phyloP scores from a whole-genome alignment of 2,113 vertebrate species.

The Paracanthobrama guichenoti region DNA sequence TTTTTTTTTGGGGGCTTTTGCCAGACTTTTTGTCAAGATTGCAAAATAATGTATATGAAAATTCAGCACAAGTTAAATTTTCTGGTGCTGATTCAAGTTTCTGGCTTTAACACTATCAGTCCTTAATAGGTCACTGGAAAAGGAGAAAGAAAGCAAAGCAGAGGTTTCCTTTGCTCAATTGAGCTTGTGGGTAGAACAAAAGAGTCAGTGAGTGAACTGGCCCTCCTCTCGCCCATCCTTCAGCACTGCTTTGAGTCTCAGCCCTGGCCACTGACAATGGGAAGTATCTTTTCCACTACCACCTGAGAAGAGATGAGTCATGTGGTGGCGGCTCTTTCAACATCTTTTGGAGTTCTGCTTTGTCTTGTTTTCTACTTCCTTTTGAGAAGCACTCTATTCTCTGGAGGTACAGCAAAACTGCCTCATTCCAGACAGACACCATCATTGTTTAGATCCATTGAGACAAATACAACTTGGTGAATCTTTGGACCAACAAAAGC shows the following conservation, averaged over 20 bases:
- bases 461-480: constrained; percentile 12
- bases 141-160: constrained; percentile 72
- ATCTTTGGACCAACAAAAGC: not conserved
- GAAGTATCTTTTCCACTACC: constrained; percentile 81
- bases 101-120: constrained; percentile 76
- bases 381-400: constrained; percentile 21
- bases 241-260: constrained; percentile 73
- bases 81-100: constrained; percentile 65
- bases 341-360: constrained; percentile 52
- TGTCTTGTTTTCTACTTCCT: constrained; percentile 33
- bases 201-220: constrained; percentile 78
- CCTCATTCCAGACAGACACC: constrained; percentile 12
- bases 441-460: constrained; percentile 9
- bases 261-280: constrained; percentile 84
- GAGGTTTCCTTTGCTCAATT: constrained; percentile 74
- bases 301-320: constrained; percentile 77
- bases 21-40: not conserved
- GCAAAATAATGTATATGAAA: not conserved
- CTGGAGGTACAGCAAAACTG: constrained; percentile 23
- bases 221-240: constrained; percentile 73
- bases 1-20: too few species aligned
- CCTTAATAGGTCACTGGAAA: constrained; percentile 70
- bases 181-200: constrained; percentile 82
- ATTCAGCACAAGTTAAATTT: constrained; percentile 65
- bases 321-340: constrained; percentile 53